Conservation (phyloP, 2,797 vertebrate genomes). For the Rhyacichthys aspro region DNA sequence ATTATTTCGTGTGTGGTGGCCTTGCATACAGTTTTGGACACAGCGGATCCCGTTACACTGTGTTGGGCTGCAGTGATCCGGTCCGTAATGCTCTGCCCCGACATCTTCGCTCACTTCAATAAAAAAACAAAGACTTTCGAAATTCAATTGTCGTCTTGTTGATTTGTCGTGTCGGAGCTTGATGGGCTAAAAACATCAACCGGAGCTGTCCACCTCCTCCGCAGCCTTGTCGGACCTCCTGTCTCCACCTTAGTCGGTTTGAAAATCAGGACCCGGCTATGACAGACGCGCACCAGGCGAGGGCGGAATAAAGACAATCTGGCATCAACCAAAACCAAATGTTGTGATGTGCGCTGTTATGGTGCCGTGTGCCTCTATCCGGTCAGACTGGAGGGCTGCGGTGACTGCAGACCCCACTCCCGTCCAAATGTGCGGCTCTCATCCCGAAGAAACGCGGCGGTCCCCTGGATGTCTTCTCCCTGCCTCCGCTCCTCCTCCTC, state of each 20-base stretch:
- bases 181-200: constrained; percentile 25
- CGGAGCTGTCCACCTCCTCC: constrained; percentile 57
- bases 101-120: constrained; percentile 82
- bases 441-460: constrained; percentile 73
- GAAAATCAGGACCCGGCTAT: constrained; percentile 58
- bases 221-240: constrained; percentile 44
- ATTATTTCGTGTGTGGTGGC: constrained; percentile 92
- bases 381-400: constrained; percentile 48
- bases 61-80: constrained; percentile 94
- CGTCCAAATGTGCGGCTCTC: constrained; percentile 64
- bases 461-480: constrained; percentile 61
- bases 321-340: constrained; percentile 31
- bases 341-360: constrained; percentile 15
- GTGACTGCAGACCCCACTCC: constrained; percentile 45
- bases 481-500: constrained; percentile 33
- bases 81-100: constrained; percentile 95
- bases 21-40: constrained; percentile 92
- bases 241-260: constrained; percentile 47
- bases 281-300: constrained; percentile 59
- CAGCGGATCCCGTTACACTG: constrained; percentile 92
- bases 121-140: constrained; percentile 51
- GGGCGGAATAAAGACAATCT: constrained; percentile 65
- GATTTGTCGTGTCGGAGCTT: constrained; percentile 17
- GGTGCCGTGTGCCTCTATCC: constrained; percentile 16
- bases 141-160: constrained; percentile 1